These are phyloP conservation scores for Mionectes olivaceus DNA, from an alignment of 2,797 vertebrate genomes.

Conservation along the genomic window DNA sequence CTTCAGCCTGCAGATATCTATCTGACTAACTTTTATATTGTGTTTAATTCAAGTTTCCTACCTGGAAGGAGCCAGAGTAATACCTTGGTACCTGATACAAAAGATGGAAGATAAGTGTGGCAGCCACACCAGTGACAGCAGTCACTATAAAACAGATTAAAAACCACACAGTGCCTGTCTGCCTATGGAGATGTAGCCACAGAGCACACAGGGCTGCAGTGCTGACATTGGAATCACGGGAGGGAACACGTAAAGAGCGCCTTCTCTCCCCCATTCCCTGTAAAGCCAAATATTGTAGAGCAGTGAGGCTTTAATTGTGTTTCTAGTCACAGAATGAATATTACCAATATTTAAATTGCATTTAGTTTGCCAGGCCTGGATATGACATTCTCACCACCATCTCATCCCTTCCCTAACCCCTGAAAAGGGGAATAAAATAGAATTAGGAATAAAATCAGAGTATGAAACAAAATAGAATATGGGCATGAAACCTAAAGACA, in stretches of 20 bases:
- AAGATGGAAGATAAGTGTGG: not conserved
- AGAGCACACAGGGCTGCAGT: not conserved
- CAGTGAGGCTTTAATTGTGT: not conserved
- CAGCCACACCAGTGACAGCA: not conserved
- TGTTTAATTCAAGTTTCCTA: not conserved
- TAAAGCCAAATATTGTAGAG: not conserved
- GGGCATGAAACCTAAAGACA: too few relatives aligned
- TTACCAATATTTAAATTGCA: not conserved
- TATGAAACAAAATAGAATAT: too few relatives aligned
- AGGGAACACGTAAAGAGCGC: not conserved
- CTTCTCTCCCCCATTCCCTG: not conserved
- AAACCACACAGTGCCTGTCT: not conserved
- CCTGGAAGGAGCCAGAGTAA: not conserved
- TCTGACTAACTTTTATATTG: not conserved
- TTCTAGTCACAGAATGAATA: not conserved
- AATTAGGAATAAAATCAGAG: too few relatives aligned
- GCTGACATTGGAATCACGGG: not conserved
- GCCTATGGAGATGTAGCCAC: not conserved
- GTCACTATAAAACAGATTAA: not conserved
- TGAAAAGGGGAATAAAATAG: too few relatives aligned
- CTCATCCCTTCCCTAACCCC: not conserved
- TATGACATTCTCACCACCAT: rapidly evolving
- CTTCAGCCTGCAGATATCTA: not conserved
- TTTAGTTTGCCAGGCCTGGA: not conserved
- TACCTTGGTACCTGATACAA: not conserved